These are phyloP conservation scores for Cossypha caffra DNA, from an alignment of 2,797 vertebrate genomes.

Conservation along the genomic window DNA sequence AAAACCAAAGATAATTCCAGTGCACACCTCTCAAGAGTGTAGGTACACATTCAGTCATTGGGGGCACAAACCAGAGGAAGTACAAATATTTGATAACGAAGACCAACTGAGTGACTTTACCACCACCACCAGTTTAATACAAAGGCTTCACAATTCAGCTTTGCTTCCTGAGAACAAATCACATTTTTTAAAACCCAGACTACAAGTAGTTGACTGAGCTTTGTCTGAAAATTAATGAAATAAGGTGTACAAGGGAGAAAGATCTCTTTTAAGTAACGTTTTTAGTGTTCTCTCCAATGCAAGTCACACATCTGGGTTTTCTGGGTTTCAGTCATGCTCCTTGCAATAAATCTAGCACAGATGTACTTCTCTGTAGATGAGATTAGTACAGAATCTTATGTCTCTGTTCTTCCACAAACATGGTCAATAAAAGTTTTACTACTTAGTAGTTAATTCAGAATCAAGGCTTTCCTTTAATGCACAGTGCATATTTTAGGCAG, in stretches of 20 bases:
- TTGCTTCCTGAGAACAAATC: neutral
- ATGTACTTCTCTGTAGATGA: neutral
- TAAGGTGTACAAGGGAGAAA: neutral
- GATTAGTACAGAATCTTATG: neutral
- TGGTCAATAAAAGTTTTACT: neutral
- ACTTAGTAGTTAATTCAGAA: neutral
- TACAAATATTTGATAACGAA: neutral
- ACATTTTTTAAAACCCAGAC: neutral
- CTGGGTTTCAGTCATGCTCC: neutral
- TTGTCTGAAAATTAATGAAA: neutral
- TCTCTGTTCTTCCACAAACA: neutral
- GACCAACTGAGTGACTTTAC: neutral
- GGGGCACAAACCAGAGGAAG: neutral
- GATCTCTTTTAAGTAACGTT: neutral
- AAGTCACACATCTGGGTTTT: neutral
- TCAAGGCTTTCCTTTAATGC: neutral
- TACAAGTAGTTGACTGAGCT: neutral
- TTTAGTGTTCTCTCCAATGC: neutral
- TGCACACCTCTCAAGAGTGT: neutral
- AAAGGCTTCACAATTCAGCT: neutral
- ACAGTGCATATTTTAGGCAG: neutral
- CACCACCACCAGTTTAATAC: neutral
- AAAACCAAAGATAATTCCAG: neutral
- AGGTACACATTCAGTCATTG: fast-evolving
- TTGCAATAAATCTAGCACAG: neutral